phyloP scores from a whole-genome alignment of 2,888 invertebrate species.

The Chymomyza amoena region DNA sequence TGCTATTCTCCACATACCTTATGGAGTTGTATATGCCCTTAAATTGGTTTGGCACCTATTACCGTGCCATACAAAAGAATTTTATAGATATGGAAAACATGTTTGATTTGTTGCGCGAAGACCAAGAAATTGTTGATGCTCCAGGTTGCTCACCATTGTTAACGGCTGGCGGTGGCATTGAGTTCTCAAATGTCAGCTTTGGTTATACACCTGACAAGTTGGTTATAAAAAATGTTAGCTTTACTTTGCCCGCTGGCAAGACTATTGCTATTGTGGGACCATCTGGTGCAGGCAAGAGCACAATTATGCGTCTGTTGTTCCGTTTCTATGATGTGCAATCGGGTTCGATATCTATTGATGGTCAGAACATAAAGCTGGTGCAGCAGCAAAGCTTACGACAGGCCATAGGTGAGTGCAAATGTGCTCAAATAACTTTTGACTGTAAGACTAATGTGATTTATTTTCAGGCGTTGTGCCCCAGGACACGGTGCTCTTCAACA shows the following conservation, averaged over 20 bases:
- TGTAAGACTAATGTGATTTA: background rate
- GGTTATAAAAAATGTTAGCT: slow-evolving; percentile 88
- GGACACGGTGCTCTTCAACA: slow-evolving; percentile 97
- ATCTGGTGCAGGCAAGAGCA: slow-evolving; percentile 96
- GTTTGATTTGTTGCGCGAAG: slow-evolving; percentile 95
- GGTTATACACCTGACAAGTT: slow-evolving; percentile 89
- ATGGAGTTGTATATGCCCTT: slow-evolving; percentile 96
- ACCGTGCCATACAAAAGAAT: slow-evolving; percentile 97
- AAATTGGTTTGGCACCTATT: slow-evolving; percentile 99
- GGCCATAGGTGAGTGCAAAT: slow-evolving; percentile 81
- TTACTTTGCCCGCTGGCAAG: slow-evolving; percentile 89
- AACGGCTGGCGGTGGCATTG: slow-evolving; percentile 84
- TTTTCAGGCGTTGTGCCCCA: slow-evolving; percentile 93
- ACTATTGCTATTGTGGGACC: slow-evolving; percentile 93
- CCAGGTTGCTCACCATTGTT: slow-evolving; percentile 86
- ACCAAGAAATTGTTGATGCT: slow-evolving; percentile 91
- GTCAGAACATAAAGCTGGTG: slow-evolving; percentile 91
- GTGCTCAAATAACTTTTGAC: background rate
- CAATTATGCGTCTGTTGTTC: slow-evolving; percentile 95
- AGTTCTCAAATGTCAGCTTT: slow-evolving; percentile 94
- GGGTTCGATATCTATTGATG: slow-evolving; percentile 92
- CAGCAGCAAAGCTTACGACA: slow-evolving; percentile 90
- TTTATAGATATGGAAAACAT: slow-evolving; percentile 99
- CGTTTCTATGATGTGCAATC: slow-evolving; percentile 96
- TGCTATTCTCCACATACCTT: slow-evolving; percentile 96